Base-by-base conservation (phyloP, 2,888 invertebrate species). In the Pedicia rivosa region DNA sequence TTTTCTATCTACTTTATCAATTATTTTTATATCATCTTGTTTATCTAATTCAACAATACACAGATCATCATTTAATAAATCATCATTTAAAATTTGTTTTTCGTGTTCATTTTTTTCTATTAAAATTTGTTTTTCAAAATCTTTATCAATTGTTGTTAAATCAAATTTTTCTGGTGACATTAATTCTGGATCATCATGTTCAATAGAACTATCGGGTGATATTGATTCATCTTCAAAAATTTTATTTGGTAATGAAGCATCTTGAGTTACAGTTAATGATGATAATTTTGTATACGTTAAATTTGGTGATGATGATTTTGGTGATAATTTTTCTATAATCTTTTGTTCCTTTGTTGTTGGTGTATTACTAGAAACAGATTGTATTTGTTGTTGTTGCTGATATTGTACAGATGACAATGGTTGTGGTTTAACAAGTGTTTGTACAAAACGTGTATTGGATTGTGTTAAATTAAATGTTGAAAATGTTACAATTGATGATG, bases 141-240 rank as follows among this genome's bases (percentile, higher is more conserved):
- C 6, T 17, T 30, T 9, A 12, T n/a, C 9, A 26, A 13, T 32
- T 24, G 10, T 17, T 19, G 27, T 35, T 24, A 25, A 25, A 19
- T 40, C 36, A 26, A 39, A 32, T 26, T 37, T 40, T 28, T 41
- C 40, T 13, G 34, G 29, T 28, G 40, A 14, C 35, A 36, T 34
- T 13, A 34, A 14, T 27, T 43, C 42, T 7, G 30, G 17, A 29
- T 62, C 61, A 40, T 63, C 63, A 22, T 62, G 60, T 41, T 56
- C 59, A 39, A 57, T 56, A 1, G 59, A 57, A 47, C 56, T 62
- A 38, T 73, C 72, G 0, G 74, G 72, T 1, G 74, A 73, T 1
- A 70, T 68, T 0, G 68, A 71, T 44, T 74, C 74, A 46, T 75
- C 74, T 53, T 75, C 74, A 50, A 75, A 74, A 48, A 74, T 74